These are phyloP conservation scores for Centropus bengalensis DNA, from an alignment of 2,113 vertebrate genomes.

Conservation along the genomic window DNA sequence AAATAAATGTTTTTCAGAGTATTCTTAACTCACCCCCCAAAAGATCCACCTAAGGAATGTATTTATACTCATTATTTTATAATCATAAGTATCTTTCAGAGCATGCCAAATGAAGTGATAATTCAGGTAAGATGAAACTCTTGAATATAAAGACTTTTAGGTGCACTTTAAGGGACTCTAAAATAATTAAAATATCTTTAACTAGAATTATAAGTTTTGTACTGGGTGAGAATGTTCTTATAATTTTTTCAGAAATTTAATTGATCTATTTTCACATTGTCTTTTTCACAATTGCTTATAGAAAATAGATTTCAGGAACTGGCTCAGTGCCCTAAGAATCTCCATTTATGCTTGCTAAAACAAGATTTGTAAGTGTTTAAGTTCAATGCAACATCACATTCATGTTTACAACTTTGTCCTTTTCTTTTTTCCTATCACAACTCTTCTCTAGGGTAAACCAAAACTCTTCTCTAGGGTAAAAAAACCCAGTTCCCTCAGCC, in stretches of 20 bases:
- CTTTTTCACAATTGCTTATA: not conserved
- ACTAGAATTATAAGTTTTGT: not conserved
- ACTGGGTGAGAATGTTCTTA: not conserved
- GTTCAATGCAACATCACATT: not conserved
- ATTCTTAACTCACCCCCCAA: not conserved
- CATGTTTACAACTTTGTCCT: not conserved
- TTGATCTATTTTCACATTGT: not conserved
- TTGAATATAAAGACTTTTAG: constrained; percentile 14
- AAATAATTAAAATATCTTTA: constrained; percentile 7
- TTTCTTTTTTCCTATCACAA: not conserved
- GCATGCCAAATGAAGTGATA: not conserved
- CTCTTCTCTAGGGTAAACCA: not conserved
- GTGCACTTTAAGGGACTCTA: not conserved
- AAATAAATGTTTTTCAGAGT: constrained; percentile 13
- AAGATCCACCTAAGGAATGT: not conserved
- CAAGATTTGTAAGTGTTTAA: not conserved
- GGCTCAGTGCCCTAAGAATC: not conserved
- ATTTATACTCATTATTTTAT: constrained; percentile 9
- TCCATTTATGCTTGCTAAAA: not conserved
- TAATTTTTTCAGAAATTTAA: not conserved
- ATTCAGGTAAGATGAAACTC: constrained; percentile 36
- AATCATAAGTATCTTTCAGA: constrained; percentile 36
- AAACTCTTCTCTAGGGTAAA: no score
- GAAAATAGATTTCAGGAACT: constrained; percentile 28
- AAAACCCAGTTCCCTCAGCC: no score